phyloP scores from a whole-genome alignment of 2,797 vertebrate genomes.

The Antennarius maculatus region DNA sequence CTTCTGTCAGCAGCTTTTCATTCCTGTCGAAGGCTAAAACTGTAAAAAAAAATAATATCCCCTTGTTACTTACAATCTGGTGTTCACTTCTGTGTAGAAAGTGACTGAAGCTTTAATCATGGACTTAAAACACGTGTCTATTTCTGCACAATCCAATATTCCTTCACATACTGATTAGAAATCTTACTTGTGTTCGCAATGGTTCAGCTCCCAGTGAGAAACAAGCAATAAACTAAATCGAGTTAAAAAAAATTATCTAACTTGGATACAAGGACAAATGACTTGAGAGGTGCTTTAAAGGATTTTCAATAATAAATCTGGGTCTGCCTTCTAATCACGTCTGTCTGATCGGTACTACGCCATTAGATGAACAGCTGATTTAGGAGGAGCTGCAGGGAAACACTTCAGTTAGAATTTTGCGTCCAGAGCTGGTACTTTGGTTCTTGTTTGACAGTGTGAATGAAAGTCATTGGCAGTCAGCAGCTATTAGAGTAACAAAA shows the following conservation, averaged over 20 bases:
- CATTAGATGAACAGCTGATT: not conserved
- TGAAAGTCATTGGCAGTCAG: not conserved
- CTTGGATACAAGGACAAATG: constrained; percentile 7
- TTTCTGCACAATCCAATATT: constrained; percentile 1
- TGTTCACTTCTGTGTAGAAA: too few species aligned
- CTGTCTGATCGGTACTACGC: not conserved
- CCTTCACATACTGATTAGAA: constrained; percentile 1
- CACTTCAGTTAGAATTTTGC: constrained; percentile 9
- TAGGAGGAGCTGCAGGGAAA: not conserved
- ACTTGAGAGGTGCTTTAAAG: not conserved
- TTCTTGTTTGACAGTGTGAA: not conserved
- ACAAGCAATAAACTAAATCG: constrained; percentile 1
- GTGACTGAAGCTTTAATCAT: not conserved
- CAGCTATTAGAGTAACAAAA: not conserved
- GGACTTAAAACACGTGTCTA: too few species aligned
- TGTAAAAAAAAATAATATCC: not conserved
- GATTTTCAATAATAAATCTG: constrained; percentile 20
- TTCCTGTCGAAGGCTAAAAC: not conserved
- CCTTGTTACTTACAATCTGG: not conserved
- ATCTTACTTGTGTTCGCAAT: not conserved
- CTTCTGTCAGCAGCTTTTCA: constrained; percentile 12
- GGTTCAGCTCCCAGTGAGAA: constrained; percentile 8
- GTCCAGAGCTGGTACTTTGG: constrained; percentile 1
- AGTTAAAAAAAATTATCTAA: not conserved
- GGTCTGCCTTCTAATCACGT: not conserved